Percentiles rank a stretch among this genome's conserved stretches.
phyloP scores from a whole-genome alignment of 2,113 vertebrate species.

The Pedetes capensis region DNA sequence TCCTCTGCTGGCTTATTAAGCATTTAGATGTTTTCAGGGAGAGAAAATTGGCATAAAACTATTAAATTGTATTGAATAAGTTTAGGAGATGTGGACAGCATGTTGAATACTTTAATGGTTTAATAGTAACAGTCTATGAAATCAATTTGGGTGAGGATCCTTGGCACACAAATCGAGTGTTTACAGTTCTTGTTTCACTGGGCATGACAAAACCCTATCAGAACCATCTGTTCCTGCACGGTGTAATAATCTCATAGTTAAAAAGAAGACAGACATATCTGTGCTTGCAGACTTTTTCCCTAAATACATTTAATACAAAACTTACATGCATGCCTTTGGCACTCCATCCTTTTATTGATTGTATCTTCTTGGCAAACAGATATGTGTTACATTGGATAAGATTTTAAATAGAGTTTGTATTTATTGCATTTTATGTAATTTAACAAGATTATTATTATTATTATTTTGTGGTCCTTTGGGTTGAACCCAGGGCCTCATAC shows the following conservation, averaged over 20 bases:
- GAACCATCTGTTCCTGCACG: constrained; percentile 24
- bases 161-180: neutral
- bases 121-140: neutral
- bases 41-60: neutral
- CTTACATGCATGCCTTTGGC: neutral
- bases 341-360: neutral
- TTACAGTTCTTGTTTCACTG: neutral
- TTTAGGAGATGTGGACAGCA: neutral
- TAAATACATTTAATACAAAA: neutral
- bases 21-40: neutral
- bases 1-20: neutral
- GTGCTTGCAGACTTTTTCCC: constrained; percentile 22
- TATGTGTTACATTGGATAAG: constrained; percentile 6
- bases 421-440: neutral
- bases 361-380: constrained; percentile 22
- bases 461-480: no score
- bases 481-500: no score
- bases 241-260: neutral
- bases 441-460: no score
- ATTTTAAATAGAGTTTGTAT: neutral
- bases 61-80: neutral
- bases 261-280: neutral
- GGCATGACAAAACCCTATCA: neutral
- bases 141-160: neutral
- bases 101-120: constrained; percentile 21